Base-by-base conservation (phyloP, 2,113 vertebrate genomes). In the Vidua chalybeata region DNA sequence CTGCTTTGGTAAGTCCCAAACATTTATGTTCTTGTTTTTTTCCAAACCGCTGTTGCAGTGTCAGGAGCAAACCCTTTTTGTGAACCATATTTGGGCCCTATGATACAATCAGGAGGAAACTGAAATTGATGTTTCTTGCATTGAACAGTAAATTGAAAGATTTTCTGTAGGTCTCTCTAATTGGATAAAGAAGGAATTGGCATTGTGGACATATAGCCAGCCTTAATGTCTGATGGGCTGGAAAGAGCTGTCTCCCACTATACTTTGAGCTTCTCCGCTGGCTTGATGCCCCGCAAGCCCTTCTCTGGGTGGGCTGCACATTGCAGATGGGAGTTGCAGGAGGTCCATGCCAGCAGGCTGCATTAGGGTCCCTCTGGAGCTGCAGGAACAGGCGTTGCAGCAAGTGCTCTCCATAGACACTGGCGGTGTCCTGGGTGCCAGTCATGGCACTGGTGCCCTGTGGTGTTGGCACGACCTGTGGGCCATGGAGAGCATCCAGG, bases 1-100 rank as follows among this genome's bases (percentile, higher is more conserved):
- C 54, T 80, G 13, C 43, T 73, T 93, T 20, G 97, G 96, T 97
- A 98, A 98, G 94, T 96, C 97, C 97, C 98, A 90, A 97, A 97
- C 33, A 88, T 98, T 98, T 96, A 52, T 56, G 22, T 16, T 59
- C 58, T 77, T 54, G 59, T 89, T 96, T 87, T 82, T 96, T 92
- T 94, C 81, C 73, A 87, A 77, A 56, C 30, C 7, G 14, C 81
- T 96, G 12, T 88, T 8, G 2, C 8, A 14, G 35, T 88, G 18
- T 80, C 75, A 81, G 91, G 64, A 93, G 75, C 43, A 93, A 58
- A 73, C 21, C 33, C 33, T 75, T 89, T 67, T 67, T 74, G 84
- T 84, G 68, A 95, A 68, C 17, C 30, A 4, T 68, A 66, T 74
- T 75, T 89, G 61, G 39, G 31, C 51, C 71, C 76, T 35, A 1